A percentile compares a stretch with the other conserved stretches of the same genome.
Evolutionary conservation across 2,113 vertebrate species (phyloP).

Genomic region (Loxodonta africana): DNA sequence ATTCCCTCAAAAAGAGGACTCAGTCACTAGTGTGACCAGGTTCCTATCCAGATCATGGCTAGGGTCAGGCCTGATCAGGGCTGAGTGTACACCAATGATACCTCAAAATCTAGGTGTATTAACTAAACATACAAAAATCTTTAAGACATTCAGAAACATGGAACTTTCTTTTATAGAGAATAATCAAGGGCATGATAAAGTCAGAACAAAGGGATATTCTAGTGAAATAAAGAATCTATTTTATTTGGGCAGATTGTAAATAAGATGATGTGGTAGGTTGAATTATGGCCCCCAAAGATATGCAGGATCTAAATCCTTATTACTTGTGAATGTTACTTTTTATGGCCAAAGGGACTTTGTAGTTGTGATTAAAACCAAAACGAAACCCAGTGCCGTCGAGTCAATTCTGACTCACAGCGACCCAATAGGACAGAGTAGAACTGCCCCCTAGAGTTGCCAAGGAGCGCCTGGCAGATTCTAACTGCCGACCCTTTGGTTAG

Average conservation of each 20-base stretch:
- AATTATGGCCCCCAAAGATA: background rate
- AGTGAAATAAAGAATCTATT: background rate
- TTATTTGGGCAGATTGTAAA: background rate
- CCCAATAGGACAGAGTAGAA: too few species aligned
- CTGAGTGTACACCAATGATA: background rate
- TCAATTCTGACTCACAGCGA: too few species aligned
- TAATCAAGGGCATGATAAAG: background rate
- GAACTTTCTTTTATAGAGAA: background rate
- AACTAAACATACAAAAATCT: background rate
- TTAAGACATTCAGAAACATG: background rate
- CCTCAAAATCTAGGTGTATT: background rate
- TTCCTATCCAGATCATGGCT: background rate
- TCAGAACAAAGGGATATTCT: background rate
- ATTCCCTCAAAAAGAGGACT: background rate
- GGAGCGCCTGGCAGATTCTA: too few species aligned
- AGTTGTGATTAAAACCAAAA: background rate
- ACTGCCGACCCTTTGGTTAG: too few species aligned
- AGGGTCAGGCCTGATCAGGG: background rate
- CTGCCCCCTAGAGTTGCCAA: too few species aligned
- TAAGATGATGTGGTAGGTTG: background rate
- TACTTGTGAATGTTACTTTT: background rate
- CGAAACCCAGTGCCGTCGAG: too few species aligned
- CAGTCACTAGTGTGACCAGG: background rate
- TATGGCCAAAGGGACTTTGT: background rate
- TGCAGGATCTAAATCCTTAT: too few species aligned